phyloP scores from a whole-genome alignment of 2,113 vertebrate genomes.

The Oxyruncus cristatus region DNA sequence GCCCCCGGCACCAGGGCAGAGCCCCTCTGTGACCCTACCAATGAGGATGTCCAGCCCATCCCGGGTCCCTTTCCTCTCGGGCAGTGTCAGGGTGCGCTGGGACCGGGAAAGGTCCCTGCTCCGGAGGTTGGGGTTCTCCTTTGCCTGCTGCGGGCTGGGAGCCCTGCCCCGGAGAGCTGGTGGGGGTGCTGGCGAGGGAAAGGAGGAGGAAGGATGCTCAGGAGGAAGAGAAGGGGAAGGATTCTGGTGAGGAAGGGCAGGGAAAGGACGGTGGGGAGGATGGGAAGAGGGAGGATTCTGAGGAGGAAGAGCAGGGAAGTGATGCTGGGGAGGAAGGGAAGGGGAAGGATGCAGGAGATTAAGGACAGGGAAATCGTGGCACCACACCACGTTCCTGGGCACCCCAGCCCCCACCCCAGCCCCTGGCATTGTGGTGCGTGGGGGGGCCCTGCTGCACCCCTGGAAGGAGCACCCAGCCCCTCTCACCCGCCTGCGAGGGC shows the following conservation, averaged over 20 bases:
- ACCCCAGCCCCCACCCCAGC: fast-evolving
- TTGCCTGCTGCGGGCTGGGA: not conserved
- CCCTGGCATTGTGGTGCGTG: fast-evolving
- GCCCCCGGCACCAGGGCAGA: fast-evolving
- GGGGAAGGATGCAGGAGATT: not conserved
- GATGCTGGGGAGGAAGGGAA: not conserved
- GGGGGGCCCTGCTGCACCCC: not conserved
- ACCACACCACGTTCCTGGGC: fast-evolving
- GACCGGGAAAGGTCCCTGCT: not conserved
- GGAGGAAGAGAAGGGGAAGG: not conserved
- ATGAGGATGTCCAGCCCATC: not conserved
- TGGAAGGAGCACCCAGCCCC: not conserved
- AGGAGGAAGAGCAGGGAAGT: not conserved
- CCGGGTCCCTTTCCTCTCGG: not conserved
- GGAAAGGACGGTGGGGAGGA: not conserved
- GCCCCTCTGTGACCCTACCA: not conserved
- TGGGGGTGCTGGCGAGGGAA: not conserved
- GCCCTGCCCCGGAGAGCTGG: not conserved
- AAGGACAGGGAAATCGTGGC: not conserved
- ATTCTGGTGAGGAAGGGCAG: not conserved
- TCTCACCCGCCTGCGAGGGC: not conserved
- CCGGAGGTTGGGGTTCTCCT: not conserved
- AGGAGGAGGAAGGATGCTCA: not conserved
- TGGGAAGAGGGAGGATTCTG: not conserved
- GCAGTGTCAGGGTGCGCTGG: not conserved